Percentiles rank a stretch among this genome's conserved stretches.
These are phyloP conservation scores for Tipula confusa DNA, from an alignment of 2,888 invertebrate species.

Conservation along the genomic window DNA sequence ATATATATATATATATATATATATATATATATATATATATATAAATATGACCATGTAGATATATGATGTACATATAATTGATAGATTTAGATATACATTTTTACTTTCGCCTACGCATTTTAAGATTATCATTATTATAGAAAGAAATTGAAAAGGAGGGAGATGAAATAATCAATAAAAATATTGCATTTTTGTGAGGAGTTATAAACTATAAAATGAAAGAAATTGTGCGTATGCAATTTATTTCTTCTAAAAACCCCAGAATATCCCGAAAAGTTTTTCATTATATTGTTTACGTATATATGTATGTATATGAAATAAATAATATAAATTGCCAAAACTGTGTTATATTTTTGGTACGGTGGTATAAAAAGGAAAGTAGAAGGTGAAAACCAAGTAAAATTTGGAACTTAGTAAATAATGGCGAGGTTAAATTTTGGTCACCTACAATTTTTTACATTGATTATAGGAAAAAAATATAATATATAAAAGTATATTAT, in stretches of 20 bases:
- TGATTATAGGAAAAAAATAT: background rate
- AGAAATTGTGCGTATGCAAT: background rate
- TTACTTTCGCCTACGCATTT: background rate
- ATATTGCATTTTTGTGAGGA: background rate
- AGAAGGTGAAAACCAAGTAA: background rate
- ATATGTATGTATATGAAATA: background rate
- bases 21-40: conserved; percentile 26
- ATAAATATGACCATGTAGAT: background rate
- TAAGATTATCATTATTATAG: background rate
- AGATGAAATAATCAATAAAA: background rate
- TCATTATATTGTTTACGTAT: background rate
- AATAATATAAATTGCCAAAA: background rate
- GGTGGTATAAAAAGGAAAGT: background rate
- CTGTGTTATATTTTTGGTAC: background rate
- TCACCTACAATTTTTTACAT: background rate
- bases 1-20: conserved; percentile 27
- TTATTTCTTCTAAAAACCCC: background rate
- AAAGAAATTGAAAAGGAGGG: background rate
- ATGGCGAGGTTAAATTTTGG: background rate
- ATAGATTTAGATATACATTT: background rate
- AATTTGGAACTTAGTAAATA: background rate
- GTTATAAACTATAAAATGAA: background rate
- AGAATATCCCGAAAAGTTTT: background rate
- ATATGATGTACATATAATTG: background rate
- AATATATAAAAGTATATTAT: background rate